Evolutionary conservation across 2,888 invertebrate species (phyloP).

Genomic region (Seladonia tumulorum): DNA sequence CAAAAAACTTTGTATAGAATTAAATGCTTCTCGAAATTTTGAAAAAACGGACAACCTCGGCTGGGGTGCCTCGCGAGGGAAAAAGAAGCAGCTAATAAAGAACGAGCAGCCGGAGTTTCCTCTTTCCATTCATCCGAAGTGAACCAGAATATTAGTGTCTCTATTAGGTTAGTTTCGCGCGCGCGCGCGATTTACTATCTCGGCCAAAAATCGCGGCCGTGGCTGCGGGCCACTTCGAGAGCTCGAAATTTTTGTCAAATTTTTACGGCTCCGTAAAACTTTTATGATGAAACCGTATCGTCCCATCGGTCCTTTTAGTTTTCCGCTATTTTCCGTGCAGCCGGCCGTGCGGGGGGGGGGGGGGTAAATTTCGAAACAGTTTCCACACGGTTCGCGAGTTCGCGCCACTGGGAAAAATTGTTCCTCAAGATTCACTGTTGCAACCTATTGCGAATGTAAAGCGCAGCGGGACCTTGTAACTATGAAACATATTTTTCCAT

Average conservation of each 20-base stretch:
- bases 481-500: background rate
- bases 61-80: background rate
- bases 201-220: background rate
- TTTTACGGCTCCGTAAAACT: slow-evolving; percentile 4
- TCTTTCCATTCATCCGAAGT: background rate
- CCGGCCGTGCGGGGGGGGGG: background rate
- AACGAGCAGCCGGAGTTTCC: background rate
- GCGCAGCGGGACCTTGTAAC: background rate
- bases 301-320: background rate
- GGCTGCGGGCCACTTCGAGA: background rate
- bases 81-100: background rate
- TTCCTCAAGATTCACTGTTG: background rate
- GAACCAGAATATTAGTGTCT: background rate
- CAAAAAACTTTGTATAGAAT: background rate
- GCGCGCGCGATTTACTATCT: background rate
- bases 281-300: background rate
- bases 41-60: background rate
- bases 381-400: background rate
- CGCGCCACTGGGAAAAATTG: background rate
- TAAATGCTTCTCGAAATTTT: background rate
- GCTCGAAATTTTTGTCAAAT: background rate
- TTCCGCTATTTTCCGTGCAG: background rate
- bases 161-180: background rate
- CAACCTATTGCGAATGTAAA: background rate
- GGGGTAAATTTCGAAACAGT: background rate